These are phyloP conservation scores for Knipowitschia caucasica DNA, from an alignment of 2,797 vertebrate species.

Conservation along the genomic window DNA sequence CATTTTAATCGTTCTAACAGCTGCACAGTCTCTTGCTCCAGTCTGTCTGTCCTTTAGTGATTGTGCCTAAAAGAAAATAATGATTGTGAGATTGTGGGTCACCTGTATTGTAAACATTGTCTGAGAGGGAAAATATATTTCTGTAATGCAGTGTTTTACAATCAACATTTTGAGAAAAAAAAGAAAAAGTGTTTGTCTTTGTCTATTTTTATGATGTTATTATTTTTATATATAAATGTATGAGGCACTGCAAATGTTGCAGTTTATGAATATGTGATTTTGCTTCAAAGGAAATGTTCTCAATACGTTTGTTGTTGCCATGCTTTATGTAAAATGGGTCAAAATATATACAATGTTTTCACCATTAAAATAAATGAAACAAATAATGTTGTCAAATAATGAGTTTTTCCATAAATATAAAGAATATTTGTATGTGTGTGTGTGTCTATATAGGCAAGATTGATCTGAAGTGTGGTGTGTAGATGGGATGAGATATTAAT, in stretches of 20 bases:
- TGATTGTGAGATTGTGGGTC: slow-evolving; percentile 64
- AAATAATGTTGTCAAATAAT: slow-evolving; percentile 25
- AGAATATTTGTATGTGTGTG: too few relatives aligned
- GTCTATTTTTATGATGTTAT: slow-evolving; percentile 71
- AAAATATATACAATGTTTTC: slow-evolving; percentile 71
- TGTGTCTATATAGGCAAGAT: too few relatives aligned
- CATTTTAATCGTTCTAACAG: slow-evolving; percentile 54
- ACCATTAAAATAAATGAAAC: slow-evolving; percentile 73
- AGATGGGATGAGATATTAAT: too few relatives aligned
- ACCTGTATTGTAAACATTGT: slow-evolving; percentile 54
- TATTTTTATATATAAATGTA: slow-evolving; percentile 73
- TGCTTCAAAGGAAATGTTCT: slow-evolving; percentile 74
- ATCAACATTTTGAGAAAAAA: slow-evolving; percentile 54
- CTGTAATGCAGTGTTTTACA: slow-evolving; percentile 61
- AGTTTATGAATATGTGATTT: slow-evolving; percentile 73
- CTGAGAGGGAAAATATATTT: slow-evolving; percentile 44
- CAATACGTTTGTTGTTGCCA: slow-evolving; percentile 66
- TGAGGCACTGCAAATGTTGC: slow-evolving; percentile 61
- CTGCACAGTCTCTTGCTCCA: slow-evolving; percentile 50
- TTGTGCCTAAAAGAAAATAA: slow-evolving; percentile 62
- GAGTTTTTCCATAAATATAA: neutral
- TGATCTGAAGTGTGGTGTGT: too few relatives aligned
- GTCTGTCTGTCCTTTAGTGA: slow-evolving; percentile 60
- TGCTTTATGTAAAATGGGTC: slow-evolving; percentile 71
- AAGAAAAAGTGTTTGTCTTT: slow-evolving; percentile 54